These are phyloP conservation scores for Drosophila nasuta DNA, from an alignment of 1,140 invertebrate species.

Conservation along the genomic window DNA sequence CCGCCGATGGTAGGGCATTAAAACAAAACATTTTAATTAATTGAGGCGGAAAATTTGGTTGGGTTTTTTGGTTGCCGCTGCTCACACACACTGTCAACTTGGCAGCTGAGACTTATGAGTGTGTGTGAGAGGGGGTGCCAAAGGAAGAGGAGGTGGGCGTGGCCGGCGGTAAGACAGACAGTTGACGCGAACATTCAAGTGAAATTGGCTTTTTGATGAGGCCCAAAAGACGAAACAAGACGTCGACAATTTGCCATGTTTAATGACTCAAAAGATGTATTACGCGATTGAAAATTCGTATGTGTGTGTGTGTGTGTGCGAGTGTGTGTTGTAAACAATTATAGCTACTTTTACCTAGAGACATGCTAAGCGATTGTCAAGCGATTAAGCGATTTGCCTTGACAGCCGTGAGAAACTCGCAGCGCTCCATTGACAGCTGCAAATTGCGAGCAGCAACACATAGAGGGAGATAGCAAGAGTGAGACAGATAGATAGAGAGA, in stretches of 20 bases:
- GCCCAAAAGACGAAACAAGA: constrained; percentile 8
- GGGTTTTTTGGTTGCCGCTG: constrained; percentile 16
- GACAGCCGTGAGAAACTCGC: constrained; percentile 6
- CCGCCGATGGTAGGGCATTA: constrained; percentile 38
- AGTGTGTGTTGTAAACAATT: constrained; percentile 11
- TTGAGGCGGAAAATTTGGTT: constrained; percentile 70
- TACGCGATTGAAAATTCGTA: neutral
- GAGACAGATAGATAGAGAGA: neutral
- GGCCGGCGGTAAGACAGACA: constrained; percentile 8
- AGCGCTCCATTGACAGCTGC: neutral
- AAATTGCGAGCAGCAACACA: neutral
- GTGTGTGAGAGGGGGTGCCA: neutral
- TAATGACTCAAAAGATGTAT: constrained; percentile 41
- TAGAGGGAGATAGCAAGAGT: neutral
- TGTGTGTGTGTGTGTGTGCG: constrained; percentile 5
- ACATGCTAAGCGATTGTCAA: constrained; percentile 26
- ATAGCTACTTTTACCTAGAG: constrained; percentile 6
- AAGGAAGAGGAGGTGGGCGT: neutral
- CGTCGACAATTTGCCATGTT: constrained; percentile 48
- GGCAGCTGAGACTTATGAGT: constrained; percentile 28
- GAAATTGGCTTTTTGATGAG: constrained; percentile 49
- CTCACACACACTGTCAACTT: neutral
- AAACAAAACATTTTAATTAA: constrained; percentile 81
- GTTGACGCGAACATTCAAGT: constrained; percentile 34
- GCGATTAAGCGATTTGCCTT: constrained; percentile 24